Conservation (phyloP, 2,797 vertebrate genomes). For the Neosalanx taihuensis region DNA sequence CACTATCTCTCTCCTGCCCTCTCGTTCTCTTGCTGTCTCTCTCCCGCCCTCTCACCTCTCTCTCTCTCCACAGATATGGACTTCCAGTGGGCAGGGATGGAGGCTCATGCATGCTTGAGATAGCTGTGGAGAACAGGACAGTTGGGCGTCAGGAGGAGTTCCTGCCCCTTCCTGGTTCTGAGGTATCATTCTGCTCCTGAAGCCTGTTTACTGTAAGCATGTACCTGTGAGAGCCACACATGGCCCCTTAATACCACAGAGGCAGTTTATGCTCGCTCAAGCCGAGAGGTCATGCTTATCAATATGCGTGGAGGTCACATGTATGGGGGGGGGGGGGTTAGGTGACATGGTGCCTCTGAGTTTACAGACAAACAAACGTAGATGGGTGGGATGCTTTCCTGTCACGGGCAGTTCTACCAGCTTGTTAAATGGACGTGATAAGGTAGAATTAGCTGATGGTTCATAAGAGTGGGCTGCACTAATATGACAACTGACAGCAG, state of each 20-base stretch:
- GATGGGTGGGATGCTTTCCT: constrained; percentile 17
- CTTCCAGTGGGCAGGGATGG: constrained; percentile 69
- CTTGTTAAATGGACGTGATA: constrained; percentile 56
- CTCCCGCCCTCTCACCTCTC: constrained; percentile 29
- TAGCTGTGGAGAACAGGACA: constrained; percentile 72
- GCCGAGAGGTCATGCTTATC: no score
- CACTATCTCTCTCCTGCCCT: constrained; percentile 42
- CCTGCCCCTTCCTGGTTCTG: constrained; percentile 56
- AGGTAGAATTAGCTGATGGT: constrained; percentile 41
- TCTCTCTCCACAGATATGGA: constrained; percentile 71
- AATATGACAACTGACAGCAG: constrained; percentile 32
- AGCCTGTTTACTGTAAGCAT: not conserved
- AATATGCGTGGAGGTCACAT: no score
- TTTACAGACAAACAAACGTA: not conserved
- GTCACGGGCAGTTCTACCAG: constrained; percentile 36
- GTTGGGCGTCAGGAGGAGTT: constrained; percentile 66
- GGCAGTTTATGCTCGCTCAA: no score
- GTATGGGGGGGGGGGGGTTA: no score
- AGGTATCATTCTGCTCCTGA: constrained; percentile 64
- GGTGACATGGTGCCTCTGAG: not conserved
- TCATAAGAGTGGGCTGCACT: constrained; percentile 49
- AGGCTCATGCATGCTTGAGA: constrained; percentile 80
- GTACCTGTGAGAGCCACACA: no score
- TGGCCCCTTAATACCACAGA: no score
- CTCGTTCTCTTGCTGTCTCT: constrained; percentile 1